Evolutionary conservation across 2,113 vertebrate genomes (phyloP), one percentile per base, ranked within the genome.

Genomic region (Rhinogobius similis): DNA sequence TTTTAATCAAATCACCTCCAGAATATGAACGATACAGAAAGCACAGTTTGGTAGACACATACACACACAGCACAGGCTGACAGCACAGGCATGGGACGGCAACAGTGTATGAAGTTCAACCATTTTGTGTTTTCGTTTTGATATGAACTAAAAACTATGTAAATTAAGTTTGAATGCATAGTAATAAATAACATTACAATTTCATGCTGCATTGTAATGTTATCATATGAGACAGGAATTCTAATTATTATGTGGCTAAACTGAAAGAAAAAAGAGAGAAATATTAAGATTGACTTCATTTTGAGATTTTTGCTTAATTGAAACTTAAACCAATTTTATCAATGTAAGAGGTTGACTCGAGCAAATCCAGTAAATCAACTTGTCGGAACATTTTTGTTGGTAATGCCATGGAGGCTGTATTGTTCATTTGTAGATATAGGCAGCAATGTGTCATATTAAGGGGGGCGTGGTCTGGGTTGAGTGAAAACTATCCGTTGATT

Each of bases 1-100:
- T 36, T 61, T 61, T 38, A 18, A 68, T 76, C 67, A 89, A 77
- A 74, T 23, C 52, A 86, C 64, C 71, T 81, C 75, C 18, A n/a
- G 13, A 64, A 61, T 61, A 65, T 48, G 5, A 5, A 36, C 18
- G 29, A n/a, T 11, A 61, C 27, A n/a, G 29, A 61, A 61, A 61
- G 58, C 58, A 61, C 58, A 61, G 58, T n/a, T 61, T 38, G 58
- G 58, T 38, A 61, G 58, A 61, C 24, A 56, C 80, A 86, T 29
- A 36, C 76, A 70, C 55, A 32, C 64, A 27, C 52, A 58, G 24
- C 72, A 27, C 41, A 21, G 14, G 38, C 58, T n/a, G 20, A 61
- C 58, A 36, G 21, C 29, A 61, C 12, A 36, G 18, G 58, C 58
- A 56, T 29, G 53, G 53, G 53, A 56, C 50, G 21, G 2, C 14